These are phyloP conservation scores for Theristus sp. DNA, from an alignment of 2,888 invertebrate species.

Conservation along the genomic window DNA sequence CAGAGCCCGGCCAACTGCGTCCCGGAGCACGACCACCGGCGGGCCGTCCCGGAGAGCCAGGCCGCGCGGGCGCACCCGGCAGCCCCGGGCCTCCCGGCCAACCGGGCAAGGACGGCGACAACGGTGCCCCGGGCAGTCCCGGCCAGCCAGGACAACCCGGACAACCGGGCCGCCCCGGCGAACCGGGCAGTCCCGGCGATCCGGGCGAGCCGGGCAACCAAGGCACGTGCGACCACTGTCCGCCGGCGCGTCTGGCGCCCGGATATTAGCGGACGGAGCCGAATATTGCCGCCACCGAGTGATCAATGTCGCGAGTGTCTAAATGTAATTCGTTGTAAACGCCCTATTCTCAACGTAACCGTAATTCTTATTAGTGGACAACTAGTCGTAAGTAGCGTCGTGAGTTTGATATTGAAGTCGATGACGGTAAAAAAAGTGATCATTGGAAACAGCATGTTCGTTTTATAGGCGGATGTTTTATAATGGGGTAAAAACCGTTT, in stretches of 20 bases:
- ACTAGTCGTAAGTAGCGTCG: too few species aligned
- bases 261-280: constrained; percentile 15
- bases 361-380: too few species aligned
- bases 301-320: too few species aligned
- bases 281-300: too few species aligned
- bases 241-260: constrained; percentile 21
- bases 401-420: too few species aligned
- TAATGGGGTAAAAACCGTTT: too few species aligned
- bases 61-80: constrained; percentile 13
- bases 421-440: too few species aligned
- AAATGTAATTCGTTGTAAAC: too few species aligned
- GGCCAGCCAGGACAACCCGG: constrained; percentile 4
- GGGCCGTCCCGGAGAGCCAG: constrained; percentile 15
- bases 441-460: too few species aligned
- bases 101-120: constrained; percentile 13
- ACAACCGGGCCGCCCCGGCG: constrained; percentile 1
- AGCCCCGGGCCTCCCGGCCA: constrained; percentile 11
- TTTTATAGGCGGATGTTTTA: too few species aligned
- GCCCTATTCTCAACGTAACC: too few species aligned
- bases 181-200: constrained; percentile 3
- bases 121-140: constrained; percentile 7
- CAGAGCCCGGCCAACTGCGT: background rate
- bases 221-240: constrained; percentile 26
- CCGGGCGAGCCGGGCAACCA: constrained; percentile 16
- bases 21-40: constrained; percentile 12